Conservation (phyloP, 2,888 invertebrate species). For the Scaptomyza tumidula region DNA sequence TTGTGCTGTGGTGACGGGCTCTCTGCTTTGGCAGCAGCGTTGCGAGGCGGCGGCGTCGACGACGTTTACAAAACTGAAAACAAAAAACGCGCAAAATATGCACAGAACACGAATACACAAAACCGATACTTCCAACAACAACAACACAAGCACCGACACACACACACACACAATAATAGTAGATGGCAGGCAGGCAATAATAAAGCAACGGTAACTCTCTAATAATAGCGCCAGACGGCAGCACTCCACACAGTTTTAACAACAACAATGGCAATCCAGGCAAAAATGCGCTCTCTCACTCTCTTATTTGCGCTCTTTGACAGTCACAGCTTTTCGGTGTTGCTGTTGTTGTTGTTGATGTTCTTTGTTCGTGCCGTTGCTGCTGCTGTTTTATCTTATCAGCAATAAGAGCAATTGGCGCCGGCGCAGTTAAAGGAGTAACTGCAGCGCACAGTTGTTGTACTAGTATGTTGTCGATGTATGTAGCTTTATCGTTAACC, state of each 20-base stretch:
- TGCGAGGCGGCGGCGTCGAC: constrained; percentile 70
- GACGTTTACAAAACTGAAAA: constrained; percentile 76
- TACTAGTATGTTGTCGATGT: constrained; percentile 7
- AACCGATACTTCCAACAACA: constrained; percentile 31
- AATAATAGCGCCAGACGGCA: constrained; percentile 63
- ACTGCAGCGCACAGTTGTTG: constrained; percentile 33
- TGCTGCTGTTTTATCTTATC: constrained; percentile 59
- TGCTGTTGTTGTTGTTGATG: constrained; percentile 10
- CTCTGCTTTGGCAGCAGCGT: constrained; percentile 49
- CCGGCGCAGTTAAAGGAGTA: constrained; percentile 48
- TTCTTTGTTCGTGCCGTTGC: constrained; percentile 6
- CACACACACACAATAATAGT: constrained; percentile 53
- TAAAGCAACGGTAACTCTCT: constrained; percentile 77
- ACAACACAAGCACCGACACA: constrained; percentile 14
- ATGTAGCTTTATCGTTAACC: constrained; percentile 29
- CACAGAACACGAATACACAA: constrained; percentile 63
- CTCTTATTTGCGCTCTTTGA: constrained; percentile 35
- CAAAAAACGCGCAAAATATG: constrained; percentile 77
- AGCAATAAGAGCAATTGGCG: constrained; percentile 44
- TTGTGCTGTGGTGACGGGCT: constrained; percentile 34
- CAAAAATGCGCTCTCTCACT: constrained; percentile 38
- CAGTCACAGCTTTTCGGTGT: background rate
- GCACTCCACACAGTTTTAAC: constrained; percentile 34
- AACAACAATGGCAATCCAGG: constrained; percentile 15
- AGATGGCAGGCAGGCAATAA: constrained; percentile 64